Percentiles rank a stretch among this genome's conserved stretches.
Conservation (phyloP, 2,797 vertebrate genomes). For the Melanotaenia maccullochi region DNA sequence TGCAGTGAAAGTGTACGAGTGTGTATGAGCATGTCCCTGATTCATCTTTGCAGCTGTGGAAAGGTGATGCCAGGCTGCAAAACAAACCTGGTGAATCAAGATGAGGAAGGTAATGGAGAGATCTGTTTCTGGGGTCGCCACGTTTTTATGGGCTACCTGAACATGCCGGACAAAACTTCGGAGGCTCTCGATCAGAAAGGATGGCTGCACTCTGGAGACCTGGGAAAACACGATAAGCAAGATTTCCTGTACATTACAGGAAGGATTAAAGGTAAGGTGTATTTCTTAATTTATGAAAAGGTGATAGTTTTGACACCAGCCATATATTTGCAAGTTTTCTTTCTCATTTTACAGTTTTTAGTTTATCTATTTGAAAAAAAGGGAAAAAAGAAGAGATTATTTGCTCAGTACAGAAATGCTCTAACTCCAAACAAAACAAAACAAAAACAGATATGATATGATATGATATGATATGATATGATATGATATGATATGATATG, state of each 20-base stretch:
- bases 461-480: too few relatives aligned
- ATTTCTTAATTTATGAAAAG: neutral
- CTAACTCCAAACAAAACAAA: too few relatives aligned
- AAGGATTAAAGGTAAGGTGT: constrained; percentile 81
- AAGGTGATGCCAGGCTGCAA: constrained; percentile 78
- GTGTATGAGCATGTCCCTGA: neutral
- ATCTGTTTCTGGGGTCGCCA: constrained; percentile 86
- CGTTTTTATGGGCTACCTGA: constrained; percentile 87
- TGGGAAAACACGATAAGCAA: constrained; percentile 75
- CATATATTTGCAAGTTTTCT: too few relatives aligned
- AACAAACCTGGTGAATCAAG: constrained; percentile 79
- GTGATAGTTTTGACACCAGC: too few relatives aligned
- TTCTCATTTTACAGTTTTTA: too few relatives aligned
- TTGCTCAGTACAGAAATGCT: too few relatives aligned
- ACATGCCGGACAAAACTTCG: constrained; percentile 78
- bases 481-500: too few relatives aligned
- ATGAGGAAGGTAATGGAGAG: constrained; percentile 80
- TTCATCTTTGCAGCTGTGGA: constrained; percentile 78
- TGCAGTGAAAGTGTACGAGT: neutral
- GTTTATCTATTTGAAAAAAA: too few relatives aligned
- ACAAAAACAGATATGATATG: too few relatives aligned
- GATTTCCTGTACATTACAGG: constrained; percentile 85
- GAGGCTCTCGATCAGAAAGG: constrained; percentile 81
- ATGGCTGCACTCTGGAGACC: constrained; percentile 87
- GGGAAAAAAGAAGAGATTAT: too few relatives aligned